A percentile compares a stretch with the other conserved stretches of the same genome.
Evolutionary conservation across 2,797 vertebrate genomes (phyloP).

Genomic region (Erethizon dorsatum): DNA sequence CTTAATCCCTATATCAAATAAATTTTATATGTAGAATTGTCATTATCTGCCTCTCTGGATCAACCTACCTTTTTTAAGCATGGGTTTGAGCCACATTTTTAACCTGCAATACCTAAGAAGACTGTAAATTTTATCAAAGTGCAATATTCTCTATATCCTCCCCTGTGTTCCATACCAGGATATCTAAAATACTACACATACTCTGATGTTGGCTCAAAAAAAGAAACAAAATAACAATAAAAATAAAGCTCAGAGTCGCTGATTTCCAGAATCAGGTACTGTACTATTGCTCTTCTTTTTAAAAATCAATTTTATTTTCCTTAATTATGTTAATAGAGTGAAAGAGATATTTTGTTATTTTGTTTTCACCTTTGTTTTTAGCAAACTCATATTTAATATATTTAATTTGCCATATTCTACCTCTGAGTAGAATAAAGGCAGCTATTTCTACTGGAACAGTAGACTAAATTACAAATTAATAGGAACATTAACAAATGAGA

Average conservation of each 20-base stretch:
- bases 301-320: conserved; percentile 59
- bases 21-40: neutral
- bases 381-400: conserved; percentile 53
- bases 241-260: conserved; percentile 21
- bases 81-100: neutral
- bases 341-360: conserved; percentile 32
- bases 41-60: neutral
- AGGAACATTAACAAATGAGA: conserved; percentile 69
- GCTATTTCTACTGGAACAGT: conserved; percentile 37
- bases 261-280: neutral
- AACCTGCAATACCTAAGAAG: neutral
- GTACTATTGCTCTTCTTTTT: neutral
- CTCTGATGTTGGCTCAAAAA: neutral
- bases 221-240: neutral
- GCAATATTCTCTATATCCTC: neutral
- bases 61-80: neutral
- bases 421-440: conserved; percentile 62
- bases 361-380: conserved; percentile 56
- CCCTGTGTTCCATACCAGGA: neutral
- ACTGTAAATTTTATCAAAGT: conserved; percentile 1
- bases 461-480: conserved; percentile 68
- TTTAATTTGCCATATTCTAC: conserved; percentile 67
- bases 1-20: neutral
- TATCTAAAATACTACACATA: neutral
- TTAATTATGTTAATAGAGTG: neutral